phyloP scores from a whole-genome alignment of 2,113 vertebrate species.

The Colius striatus region DNA sequence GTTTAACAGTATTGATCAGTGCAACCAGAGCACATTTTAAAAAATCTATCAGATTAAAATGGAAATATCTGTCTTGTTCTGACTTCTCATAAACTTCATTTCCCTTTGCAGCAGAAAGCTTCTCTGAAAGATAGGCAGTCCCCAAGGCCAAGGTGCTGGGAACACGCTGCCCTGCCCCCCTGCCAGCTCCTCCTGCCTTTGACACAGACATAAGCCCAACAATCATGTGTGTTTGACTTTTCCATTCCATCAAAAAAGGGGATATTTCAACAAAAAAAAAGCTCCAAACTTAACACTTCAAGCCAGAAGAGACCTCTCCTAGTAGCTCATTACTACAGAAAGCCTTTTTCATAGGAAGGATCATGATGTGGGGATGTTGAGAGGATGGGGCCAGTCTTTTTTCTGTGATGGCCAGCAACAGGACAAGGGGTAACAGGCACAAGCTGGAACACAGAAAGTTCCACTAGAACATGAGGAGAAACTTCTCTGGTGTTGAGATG shows the following conservation, averaged over 20 bases:
- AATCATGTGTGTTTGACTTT: fast-evolving
- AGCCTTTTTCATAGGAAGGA: not conserved
- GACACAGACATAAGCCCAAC: not conserved
- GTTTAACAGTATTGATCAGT: conserved; percentile 47
- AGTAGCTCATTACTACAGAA: not conserved
- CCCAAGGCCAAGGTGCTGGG: not conserved
- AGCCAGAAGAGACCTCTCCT: not conserved
- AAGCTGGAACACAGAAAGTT: too few species aligned
- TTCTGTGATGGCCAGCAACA: too few species aligned
- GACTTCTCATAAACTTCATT: not conserved
- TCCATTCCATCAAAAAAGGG: not conserved
- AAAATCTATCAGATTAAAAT: not conserved
- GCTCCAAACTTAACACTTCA: not conserved
- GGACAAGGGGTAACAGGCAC: too few species aligned
- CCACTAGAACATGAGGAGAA: too few species aligned
- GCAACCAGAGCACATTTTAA: not conserved
- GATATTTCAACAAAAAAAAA: not conserved
- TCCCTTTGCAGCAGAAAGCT: not conserved
- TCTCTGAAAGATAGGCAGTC: not conserved
- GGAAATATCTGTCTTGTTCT: not conserved
- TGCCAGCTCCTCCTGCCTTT: not conserved
- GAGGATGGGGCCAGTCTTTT: too few species aligned
- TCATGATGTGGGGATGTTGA: too few species aligned
- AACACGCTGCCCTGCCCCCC: fast-evolving
- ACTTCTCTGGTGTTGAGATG: too few species aligned